Percentiles rank a stretch among this genome's conserved stretches.
Conservation (phyloP, 1,140 invertebrate genomes). For the Octopus sinensis region DNA sequence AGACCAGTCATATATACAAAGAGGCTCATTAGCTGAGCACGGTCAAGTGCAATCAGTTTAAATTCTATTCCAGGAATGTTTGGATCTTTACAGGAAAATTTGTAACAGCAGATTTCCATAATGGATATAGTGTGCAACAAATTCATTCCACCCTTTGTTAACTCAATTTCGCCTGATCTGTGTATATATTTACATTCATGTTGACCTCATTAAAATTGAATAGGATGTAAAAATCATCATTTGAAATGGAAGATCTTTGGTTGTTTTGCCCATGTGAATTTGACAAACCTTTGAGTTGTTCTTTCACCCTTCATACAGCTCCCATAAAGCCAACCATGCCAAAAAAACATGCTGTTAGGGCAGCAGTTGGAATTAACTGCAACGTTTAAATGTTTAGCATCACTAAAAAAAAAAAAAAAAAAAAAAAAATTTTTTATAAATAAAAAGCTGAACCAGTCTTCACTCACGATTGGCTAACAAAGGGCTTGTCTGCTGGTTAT, state of each 20-base stretch:
- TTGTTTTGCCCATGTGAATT: slow-evolving; percentile 10
- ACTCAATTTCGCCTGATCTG: slow-evolving; percentile 10
- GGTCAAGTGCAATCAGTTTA: slow-evolving; percentile 2
- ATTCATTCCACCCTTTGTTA: slow-evolving; percentile 12
- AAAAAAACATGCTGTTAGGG: background rate
- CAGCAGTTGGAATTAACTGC: background rate
- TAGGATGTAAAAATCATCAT: slow-evolving; percentile 11
- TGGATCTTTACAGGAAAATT: slow-evolving; percentile 16
- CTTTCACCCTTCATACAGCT: slow-evolving; percentile 10
- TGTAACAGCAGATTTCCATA: slow-evolving; percentile 12
- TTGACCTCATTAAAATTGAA: slow-evolving; percentile 15
- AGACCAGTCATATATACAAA: slow-evolving; percentile 15
- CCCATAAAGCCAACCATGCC: slow-evolving; percentile 6
- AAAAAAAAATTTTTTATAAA: too few species aligned
- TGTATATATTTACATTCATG: slow-evolving; percentile 9
- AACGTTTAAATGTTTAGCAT: background rate
- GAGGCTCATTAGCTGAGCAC: background rate
- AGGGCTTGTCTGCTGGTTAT: slow-evolving; percentile 10
- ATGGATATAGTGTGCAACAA: slow-evolving; percentile 14
- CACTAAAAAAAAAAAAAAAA: background rate
- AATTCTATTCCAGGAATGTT: slow-evolving; percentile 15
- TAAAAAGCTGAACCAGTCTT: slow-evolving; percentile 10
- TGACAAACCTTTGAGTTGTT: slow-evolving; percentile 8
- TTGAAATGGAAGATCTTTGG: slow-evolving; percentile 16
- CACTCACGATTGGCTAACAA: slow-evolving; percentile 9